Conservation (phyloP, 1,140 invertebrate species). For the Drosophila saltans region DNA sequence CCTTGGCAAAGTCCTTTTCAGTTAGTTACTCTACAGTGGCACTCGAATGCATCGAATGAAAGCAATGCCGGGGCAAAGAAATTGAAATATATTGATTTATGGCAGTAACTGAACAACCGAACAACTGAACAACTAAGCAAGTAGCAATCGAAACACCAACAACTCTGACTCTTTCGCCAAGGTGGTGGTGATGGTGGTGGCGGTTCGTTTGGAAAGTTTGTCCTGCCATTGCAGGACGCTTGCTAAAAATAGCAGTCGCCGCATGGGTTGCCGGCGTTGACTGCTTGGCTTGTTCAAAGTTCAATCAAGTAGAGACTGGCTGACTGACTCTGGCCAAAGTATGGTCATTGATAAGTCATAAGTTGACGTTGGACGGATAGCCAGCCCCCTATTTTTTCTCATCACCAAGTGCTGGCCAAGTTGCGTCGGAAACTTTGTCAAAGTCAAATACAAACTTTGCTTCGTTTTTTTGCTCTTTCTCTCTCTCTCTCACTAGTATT, state of each 20-base stretch:
- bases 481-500: background rate
- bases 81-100: constrained; percentile 80
- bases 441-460: constrained; percentile 74
- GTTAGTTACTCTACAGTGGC: constrained; percentile 65
- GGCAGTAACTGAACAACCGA: constrained; percentile 46
- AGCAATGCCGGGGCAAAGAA: constrained; percentile 47
- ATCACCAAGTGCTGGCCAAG: constrained; percentile 54
- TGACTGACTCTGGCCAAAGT: constrained; percentile 30
- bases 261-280: constrained; percentile 25
- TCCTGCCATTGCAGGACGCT: constrained; percentile 40
- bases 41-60: constrained; percentile 52
- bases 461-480: background rate
- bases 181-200: constrained; percentile 26
- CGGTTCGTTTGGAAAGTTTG: constrained; percentile 47
- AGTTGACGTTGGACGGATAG: constrained; percentile 22
- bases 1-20: constrained; percentile 54
- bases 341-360: constrained; percentile 62
- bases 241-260: constrained; percentile 13
- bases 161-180: constrained; percentile 28
- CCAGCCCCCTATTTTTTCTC: constrained; percentile 6
- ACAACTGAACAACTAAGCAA: background rate
- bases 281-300: constrained; percentile 57
- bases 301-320: constrained; percentile 64
- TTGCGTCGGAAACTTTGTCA: constrained; percentile 66
- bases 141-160: constrained; percentile 16